These are phyloP conservation scores for Cerceris ruficornis DNA, from an alignment of 2,888 invertebrate genomes.

Conservation along the genomic window DNA sequence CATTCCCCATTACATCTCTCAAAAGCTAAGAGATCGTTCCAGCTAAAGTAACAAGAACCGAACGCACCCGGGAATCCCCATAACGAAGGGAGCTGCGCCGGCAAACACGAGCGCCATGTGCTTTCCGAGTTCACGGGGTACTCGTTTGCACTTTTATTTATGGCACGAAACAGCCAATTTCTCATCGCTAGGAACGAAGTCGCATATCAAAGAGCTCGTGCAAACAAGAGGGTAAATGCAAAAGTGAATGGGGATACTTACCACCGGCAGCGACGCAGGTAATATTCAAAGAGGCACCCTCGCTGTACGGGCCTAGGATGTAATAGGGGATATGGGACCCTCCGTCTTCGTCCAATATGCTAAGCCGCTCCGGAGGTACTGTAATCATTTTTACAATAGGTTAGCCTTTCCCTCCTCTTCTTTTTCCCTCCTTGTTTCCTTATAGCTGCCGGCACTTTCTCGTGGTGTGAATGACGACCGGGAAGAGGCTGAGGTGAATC, in stretches of 20 bases:
- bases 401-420: slow-evolving; percentile 3
- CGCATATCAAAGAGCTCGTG: slow-evolving; percentile 1
- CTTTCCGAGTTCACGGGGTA: not conserved
- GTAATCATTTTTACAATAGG: slow-evolving; percentile 74
- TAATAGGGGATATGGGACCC: slow-evolving; percentile 87
- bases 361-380: slow-evolving; percentile 92
- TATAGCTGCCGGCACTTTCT: not conserved
- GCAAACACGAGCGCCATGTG: too few species aligned
- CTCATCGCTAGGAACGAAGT: not conserved
- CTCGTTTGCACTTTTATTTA: not conserved
- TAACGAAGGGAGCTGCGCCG: too few species aligned
- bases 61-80: too few species aligned
- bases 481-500: slow-evolving; percentile 36
- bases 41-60: too few species aligned
- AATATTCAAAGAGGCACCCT: slow-evolving; percentile 91
- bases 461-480: not conserved
- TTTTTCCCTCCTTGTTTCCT: not conserved
- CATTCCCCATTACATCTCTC: too few species aligned
- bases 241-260: slow-evolving; percentile 81
- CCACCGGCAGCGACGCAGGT: slow-evolving; percentile 94
- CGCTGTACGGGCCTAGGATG: slow-evolving; percentile 92
- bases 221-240: slow-evolving; percentile 1
- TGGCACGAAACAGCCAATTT: not conserved
- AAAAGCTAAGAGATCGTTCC: too few species aligned
- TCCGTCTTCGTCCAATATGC: slow-evolving; percentile 91